A percentile compares a stretch with the other conserved stretches of the same genome.
Evolutionary conservation across 2,113 vertebrate species (phyloP).

Genomic region (Halcyon malimbica): DNA sequence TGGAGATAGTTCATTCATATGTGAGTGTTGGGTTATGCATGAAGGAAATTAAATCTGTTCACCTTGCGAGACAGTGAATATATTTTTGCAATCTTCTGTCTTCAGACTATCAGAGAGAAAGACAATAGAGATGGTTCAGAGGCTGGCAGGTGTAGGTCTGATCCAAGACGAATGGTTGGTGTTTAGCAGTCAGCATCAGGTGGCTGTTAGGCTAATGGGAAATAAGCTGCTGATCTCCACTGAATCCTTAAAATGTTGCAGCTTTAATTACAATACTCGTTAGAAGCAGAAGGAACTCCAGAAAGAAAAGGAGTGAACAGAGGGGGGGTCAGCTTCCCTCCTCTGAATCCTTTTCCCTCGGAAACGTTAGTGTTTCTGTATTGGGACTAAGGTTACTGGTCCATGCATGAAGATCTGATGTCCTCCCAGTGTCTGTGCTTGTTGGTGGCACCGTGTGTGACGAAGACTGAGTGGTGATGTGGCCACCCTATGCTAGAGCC

Average conservation of each 20-base stretch:
- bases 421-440: rapidly evolving
- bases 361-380: background rate
- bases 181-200: background rate
- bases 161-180: background rate
- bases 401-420: background rate
- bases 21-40: background rate
- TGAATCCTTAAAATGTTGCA: background rate
- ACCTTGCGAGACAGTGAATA: background rate
- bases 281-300: background rate
- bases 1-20: background rate
- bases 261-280: background rate
- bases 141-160: background rate
- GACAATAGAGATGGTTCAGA: background rate
- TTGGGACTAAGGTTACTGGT: background rate
- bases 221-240: background rate
- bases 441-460: background rate
- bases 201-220: background rate
- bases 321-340: rapidly evolving
- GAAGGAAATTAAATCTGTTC: background rate
- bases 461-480: background rate
- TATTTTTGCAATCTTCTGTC: background rate
- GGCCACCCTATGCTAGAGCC: background rate
- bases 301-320: background rate
- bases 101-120: background rate
- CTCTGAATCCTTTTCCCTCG: background rate